Evolutionary conservation across 2,113 vertebrate genomes (phyloP).

Genomic region (Gymnocephalus cernua): DNA sequence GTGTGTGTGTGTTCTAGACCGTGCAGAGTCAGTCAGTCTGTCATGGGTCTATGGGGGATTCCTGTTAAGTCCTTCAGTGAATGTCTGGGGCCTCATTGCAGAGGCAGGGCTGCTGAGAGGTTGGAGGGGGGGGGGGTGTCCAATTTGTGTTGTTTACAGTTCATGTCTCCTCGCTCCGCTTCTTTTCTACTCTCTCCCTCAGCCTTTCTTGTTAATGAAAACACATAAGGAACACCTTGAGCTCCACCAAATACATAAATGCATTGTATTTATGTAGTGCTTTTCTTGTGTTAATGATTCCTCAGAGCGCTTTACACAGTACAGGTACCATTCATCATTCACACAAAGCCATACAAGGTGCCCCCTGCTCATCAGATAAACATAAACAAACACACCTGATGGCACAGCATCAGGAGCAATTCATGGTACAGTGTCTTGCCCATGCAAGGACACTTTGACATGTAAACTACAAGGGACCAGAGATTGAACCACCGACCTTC

Average conservation of each 20-base stretch:
- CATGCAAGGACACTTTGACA: no score
- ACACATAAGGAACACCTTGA: conserved; percentile 8
- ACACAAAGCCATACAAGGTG: no score
- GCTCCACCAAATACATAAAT: background rate
- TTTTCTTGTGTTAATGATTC: no score
- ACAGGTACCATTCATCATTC: no score
- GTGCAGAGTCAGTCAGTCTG: conserved; percentile 76
- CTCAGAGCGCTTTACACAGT: no score
- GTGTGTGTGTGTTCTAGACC: conserved; percentile 37
- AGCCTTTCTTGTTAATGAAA: background rate
- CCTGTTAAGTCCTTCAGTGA: conserved; percentile 62
- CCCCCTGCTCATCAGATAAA: no score
- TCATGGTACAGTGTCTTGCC: no score
- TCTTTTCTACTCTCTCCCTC: conserved; percentile 10
- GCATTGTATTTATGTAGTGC: no score
- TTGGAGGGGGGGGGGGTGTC: background rate
- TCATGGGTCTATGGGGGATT: conserved; percentile 67
- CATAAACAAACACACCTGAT: no score
- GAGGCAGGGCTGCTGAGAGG: conserved; percentile 24
- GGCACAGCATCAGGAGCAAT: no score
- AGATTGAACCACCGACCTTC: no score
- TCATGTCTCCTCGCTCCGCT: conserved; percentile 7
- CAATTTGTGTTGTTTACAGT: conserved; percentile 52
- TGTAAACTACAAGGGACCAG: no score
- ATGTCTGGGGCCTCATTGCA: conserved; percentile 54